Evolutionary conservation across 2,888 invertebrate species (phyloP).

Genomic region (Cryptus armator): DNA sequence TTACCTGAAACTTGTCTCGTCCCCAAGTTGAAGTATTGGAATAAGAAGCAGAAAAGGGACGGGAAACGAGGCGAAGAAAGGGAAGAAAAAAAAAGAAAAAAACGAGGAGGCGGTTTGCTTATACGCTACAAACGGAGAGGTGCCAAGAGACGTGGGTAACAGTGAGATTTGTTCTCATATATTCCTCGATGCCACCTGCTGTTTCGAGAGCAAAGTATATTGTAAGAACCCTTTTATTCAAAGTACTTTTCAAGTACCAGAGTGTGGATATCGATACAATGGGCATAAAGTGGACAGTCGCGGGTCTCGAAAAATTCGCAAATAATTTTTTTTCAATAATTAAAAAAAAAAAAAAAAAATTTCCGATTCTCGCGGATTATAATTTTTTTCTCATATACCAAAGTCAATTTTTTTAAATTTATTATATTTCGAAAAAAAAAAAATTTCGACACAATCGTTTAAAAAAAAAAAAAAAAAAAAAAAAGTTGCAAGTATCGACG

Average conservation of each 20-base stretch:
- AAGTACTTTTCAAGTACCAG: not conserved
- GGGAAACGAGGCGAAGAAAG: not conserved
- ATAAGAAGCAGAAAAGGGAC: constrained; percentile 1
- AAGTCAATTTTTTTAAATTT: not conserved
- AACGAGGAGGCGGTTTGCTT: not conserved
- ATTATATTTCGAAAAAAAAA: not conserved
- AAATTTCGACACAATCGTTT: not conserved
- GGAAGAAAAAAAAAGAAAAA: not conserved
- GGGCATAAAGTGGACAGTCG: not conserved
- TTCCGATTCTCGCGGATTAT: not conserved
- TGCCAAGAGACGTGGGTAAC: not conserved
- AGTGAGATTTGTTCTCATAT: not conserved
- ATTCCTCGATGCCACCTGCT: not conserved
- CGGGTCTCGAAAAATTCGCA: no score
- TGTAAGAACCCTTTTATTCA: not conserved
- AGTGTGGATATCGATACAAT: not conserved
- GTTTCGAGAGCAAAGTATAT: not conserved
- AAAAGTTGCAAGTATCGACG: not conserved
- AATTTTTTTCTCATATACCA: not conserved
- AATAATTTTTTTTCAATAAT: no score
- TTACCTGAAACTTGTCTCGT: constrained; percentile 52
- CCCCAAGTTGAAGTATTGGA: constrained; percentile 23
- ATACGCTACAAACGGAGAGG: not conserved
- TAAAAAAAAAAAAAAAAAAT: no score
- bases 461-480: no score